Evolutionary conservation across 2,888 invertebrate species (phyloP).

Genomic region (Epirrhoe tristata): DNA sequence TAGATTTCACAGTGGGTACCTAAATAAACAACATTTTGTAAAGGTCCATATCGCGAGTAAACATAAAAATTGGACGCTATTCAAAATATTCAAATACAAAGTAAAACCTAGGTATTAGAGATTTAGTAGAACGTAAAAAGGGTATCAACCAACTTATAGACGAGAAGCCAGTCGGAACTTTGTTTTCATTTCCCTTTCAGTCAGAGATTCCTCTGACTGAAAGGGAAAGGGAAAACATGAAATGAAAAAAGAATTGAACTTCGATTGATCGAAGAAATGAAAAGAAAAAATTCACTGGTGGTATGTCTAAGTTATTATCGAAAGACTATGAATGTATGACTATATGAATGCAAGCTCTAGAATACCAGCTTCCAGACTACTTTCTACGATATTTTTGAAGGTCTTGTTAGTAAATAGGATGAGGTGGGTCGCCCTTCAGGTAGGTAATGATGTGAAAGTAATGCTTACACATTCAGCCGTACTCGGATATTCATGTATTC

Average conservation of each 20-base stretch:
- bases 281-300: no score
- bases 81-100: conserved; percentile 35
- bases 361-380: conserved; percentile 14
- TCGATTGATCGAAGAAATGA: no score
- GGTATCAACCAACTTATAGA: conserved; percentile 36
- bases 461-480: conserved; percentile 42
- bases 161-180: not conserved
- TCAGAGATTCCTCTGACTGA: no score
- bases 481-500: conserved; percentile 30
- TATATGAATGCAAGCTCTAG: not conserved
- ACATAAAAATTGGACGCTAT: conserved; percentile 22
- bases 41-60: conserved; percentile 4
- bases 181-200: not conserved
- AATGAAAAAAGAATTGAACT: no score
- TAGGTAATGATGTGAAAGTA: conserved; percentile 54
- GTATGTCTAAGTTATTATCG: no score
- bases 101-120: conserved; percentile 24
- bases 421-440: conserved; percentile 46
- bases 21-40: conserved; percentile 19
- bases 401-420: conserved; percentile 48
- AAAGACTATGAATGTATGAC: no score
- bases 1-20: not conserved
- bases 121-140: conserved; percentile 34
- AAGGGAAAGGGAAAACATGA: no score
- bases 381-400: conserved; percentile 39